Base-by-base conservation (phyloP, 2,888 invertebrate genomes). In the Chrysotoxum bicinctum region DNA sequence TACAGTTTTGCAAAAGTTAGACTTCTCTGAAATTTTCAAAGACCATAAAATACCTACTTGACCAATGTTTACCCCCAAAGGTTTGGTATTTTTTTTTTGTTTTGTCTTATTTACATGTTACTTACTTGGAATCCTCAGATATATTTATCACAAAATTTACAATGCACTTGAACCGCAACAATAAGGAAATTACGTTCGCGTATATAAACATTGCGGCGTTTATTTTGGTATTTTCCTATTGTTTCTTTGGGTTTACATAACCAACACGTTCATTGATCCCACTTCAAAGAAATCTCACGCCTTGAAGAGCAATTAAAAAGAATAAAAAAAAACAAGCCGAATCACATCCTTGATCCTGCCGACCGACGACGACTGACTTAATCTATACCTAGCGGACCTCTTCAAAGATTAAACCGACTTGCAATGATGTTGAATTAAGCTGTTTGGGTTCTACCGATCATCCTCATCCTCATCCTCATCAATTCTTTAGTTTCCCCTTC, bases 381-480 rank as follows among this genome's bases (percentile, higher is more conserved):
- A 45, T 40, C 40, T 40, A 40, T 7, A 73, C 43, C 62, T 32
- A 21, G 23, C 40, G 12, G 23, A 2, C 23, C 30, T 23, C 40
- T 12, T 9, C 43, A 74, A 35, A 75, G 69, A 75, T 70, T 50
- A 62, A 14, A 54, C 68, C 48, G 30, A 19, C 83, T 69, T 54
- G 32, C 54, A 62, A 12, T 1, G 30, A 69, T 54, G 68, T 73
- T 50, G 74, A 69, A 83, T 83, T 75, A 83, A 62, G 32, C 32
- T 74, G 56, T 64, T 73, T 78, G 64, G 58, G 66, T 56, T 78
- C 74, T 83, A 75, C 84, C 72, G 80, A 85, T 62, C 62, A 40
- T 40, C 23, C 6, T 21, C 54, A 62, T 73, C 48, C 80, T 62
- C 62, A 40, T 40, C 23, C 6, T 21, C 54, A 62, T 73, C 48